A percentile compares a stretch with the other conserved stretches of the same genome.
Evolutionary conservation across 2,113 vertebrate species (phyloP).

Genomic region (Nesospiza acunhae): DNA sequence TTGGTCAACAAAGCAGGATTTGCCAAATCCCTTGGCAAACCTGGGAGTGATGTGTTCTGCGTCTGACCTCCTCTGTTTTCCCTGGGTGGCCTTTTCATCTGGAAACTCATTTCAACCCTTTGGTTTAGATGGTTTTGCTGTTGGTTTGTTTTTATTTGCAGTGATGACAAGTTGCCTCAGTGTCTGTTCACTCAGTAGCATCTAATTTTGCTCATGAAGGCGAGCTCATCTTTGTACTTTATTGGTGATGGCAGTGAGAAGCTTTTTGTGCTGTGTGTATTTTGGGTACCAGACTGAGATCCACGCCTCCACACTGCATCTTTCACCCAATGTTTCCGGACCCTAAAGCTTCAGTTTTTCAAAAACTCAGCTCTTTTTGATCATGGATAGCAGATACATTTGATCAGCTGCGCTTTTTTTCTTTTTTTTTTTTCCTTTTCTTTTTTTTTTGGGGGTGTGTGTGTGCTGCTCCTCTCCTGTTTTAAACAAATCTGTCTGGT

Average conservation of each 20-base stretch:
- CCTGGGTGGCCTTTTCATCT: background rate
- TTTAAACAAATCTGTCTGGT: slow-evolving; percentile 36
- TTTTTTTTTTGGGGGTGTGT: background rate
- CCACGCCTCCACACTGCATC: background rate
- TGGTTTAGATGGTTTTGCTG: background rate
- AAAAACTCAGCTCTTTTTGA: slow-evolving; percentile 25
- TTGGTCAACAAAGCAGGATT: background rate
- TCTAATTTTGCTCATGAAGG: background rate
- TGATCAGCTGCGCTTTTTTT: background rate
- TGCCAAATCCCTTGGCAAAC: background rate
- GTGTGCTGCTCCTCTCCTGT: background rate
- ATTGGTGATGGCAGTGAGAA: background rate
- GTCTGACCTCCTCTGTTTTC: background rate
- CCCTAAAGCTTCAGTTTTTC: background rate
- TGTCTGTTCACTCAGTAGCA: background rate
- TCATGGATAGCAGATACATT: slow-evolving; percentile 26
- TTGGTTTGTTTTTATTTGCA: slow-evolving; percentile 5
- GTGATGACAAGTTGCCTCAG: background rate
- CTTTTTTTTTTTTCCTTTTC: background rate
- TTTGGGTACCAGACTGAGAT: slow-evolving; percentile 15
- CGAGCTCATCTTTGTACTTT: background rate
- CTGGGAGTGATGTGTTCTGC: accelerated
- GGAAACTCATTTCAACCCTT: background rate
- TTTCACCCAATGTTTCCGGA: accelerated
- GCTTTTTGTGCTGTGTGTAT: background rate